phyloP scores from a whole-genome alignment of 2,888 invertebrate genomes.

The Loripinus fragilis region DNA sequence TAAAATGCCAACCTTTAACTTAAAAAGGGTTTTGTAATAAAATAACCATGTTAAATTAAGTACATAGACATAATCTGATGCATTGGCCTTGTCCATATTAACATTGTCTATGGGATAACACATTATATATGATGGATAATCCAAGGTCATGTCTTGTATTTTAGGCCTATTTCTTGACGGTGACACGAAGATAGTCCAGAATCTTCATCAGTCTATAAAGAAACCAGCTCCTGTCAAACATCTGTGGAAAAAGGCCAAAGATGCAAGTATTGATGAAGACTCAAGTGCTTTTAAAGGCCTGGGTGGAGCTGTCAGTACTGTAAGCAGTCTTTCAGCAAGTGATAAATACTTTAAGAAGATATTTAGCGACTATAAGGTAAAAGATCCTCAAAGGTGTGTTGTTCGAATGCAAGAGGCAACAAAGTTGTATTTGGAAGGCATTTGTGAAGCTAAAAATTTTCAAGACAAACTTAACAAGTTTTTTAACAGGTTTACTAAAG shows the following conservation, averaged over 20 bases:
- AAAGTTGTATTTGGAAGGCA: slow-evolving; percentile 58
- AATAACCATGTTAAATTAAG: no score
- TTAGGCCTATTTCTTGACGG: slow-evolving; percentile 71
- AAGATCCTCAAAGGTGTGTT: slow-evolving; percentile 40
- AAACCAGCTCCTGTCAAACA: slow-evolving; percentile 66
- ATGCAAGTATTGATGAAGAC: slow-evolving; percentile 48
- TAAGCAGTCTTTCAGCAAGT: slow-evolving; percentile 55
- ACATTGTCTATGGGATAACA: no score
- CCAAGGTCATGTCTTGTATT: no score
- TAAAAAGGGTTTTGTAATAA: no score
- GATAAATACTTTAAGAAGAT: slow-evolving; percentile 61
- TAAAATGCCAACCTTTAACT: no score
- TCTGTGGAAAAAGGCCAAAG: slow-evolving; percentile 63
- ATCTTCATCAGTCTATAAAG: slow-evolving; percentile 73
- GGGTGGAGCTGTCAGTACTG: slow-evolving; percentile 67
- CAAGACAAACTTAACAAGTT: slow-evolving; percentile 65
- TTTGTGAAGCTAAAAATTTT: slow-evolving; percentile 61
- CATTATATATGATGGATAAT: no score
- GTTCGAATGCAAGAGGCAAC: slow-evolving; percentile 68
- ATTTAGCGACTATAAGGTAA: slow-evolving; percentile 61
- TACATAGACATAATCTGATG: no score
- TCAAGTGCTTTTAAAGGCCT: slow-evolving; percentile 60
- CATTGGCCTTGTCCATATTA: no score
- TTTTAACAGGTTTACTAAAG: slow-evolving; percentile 68
- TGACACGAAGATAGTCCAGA: slow-evolving; percentile 63